Conservation (phyloP, 2,888 invertebrate genomes). For the Leptinotarsa rubiginosa region DNA sequence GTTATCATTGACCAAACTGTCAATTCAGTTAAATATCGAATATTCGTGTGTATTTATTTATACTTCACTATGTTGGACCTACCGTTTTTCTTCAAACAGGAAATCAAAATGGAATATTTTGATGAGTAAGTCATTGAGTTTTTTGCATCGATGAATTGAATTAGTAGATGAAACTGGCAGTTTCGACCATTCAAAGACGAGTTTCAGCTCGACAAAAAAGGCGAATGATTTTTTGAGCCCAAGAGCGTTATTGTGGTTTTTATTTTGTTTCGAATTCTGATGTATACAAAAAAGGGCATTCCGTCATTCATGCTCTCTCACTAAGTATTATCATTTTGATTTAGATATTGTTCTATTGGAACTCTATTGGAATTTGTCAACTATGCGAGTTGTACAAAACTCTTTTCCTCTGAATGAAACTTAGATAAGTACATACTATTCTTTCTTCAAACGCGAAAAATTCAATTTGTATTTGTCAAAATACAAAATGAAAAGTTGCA, state of each 20-base stretch:
- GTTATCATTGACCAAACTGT: neutral
- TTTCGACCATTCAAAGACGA: neutral
- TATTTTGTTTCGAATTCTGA: too few relatives aligned
- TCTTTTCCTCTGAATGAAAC: too few relatives aligned
- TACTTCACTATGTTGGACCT: slow-evolving; percentile 10
- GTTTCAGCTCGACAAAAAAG: neutral
- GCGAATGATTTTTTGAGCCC: neutral
- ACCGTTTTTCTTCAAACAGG: slow-evolving; percentile 16
- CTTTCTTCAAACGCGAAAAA: too few relatives aligned
- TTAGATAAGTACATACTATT: too few relatives aligned
- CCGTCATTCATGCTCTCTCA: too few relatives aligned
- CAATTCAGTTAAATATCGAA: neutral
- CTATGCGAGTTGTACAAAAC: too few relatives aligned
- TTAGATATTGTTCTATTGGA: too few relatives aligned
- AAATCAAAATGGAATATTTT: slow-evolving; percentile 12
- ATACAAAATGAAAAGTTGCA: too few relatives aligned
- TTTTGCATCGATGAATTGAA: neutral
- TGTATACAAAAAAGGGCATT: too few relatives aligned
- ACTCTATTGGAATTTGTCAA: too few relatives aligned
- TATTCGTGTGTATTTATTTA: neutral
- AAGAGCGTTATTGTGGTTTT: neutral
- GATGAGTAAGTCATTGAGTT: slow-evolving; percentile 16
- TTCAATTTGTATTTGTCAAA: too few relatives aligned
- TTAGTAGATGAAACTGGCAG: neutral
- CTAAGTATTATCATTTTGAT: too few relatives aligned